These are phyloP conservation scores for Thaleichthys pacificus DNA, from an alignment of 2,797 vertebrate genomes.

Conservation along the genomic window DNA sequence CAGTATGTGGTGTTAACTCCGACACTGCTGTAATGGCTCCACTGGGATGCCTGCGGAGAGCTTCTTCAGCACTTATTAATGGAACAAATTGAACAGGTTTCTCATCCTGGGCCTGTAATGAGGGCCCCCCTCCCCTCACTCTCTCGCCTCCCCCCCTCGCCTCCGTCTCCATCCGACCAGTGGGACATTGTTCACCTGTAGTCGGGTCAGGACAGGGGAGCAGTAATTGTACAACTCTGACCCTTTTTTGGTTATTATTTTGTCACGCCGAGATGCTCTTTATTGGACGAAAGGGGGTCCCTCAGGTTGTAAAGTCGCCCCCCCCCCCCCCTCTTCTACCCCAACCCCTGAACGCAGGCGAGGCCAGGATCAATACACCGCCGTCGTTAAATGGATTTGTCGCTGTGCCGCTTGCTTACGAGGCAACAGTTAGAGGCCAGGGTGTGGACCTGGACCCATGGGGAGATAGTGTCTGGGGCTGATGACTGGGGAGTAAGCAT, in stretches of 20 bases:
- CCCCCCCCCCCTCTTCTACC: slow-evolving; percentile 40
- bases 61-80: slow-evolving; percentile 82
- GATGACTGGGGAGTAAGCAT: slow-evolving; percentile 9
- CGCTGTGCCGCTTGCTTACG: slow-evolving; percentile 72
- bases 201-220: slow-evolving; percentile 61
- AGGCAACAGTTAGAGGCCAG: slow-evolving; percentile 74
- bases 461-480: no score
- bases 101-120: slow-evolving; percentile 67
- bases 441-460: no score
- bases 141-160: not conserved
- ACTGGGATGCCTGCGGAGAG: slow-evolving; percentile 73
- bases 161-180: slow-evolving; percentile 33
- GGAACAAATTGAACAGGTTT: slow-evolving; percentile 79
- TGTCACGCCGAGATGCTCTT: slow-evolving; percentile 75
- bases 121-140: slow-evolving; percentile 45
- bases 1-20: slow-evolving; percentile 40
- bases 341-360: not conserved
- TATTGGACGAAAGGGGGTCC: slow-evolving; percentile 67
- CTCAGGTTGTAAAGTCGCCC: slow-evolving; percentile 68
- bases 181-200: slow-evolving; percentile 68
- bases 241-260: slow-evolving; percentile 77
- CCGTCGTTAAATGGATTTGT: slow-evolving; percentile 80
- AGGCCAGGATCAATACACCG: slow-evolving; percentile 71
- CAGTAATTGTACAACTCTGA: slow-evolving; percentile 76
- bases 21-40: slow-evolving; percentile 72